Percentiles rank a stretch among this genome's conserved stretches.
These are phyloP conservation scores for Sigmodon hispidus DNA, from an alignment of 2,113 vertebrate species.

Conservation along the genomic window DNA sequence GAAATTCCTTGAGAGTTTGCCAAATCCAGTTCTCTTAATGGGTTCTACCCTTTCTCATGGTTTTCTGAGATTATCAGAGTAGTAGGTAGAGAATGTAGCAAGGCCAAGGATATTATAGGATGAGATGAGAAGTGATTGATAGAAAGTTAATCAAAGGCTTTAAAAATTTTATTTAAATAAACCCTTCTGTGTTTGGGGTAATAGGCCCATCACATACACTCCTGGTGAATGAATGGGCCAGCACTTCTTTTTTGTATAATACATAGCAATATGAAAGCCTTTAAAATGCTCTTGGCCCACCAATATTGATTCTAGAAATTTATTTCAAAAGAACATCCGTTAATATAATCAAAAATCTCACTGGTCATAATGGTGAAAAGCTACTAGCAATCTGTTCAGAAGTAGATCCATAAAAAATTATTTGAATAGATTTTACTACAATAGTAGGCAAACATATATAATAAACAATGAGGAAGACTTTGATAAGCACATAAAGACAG, in stretches of 20 bases:
- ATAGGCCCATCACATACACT: background rate
- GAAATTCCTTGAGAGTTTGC: constrained; percentile 62
- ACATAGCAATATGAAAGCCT: background rate
- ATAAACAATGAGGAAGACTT: constrained; percentile 50
- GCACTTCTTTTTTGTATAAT: constrained; percentile 20
- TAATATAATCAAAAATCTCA: constrained; percentile 51
- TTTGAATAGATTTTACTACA: constrained; percentile 50
- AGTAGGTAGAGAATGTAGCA: constrained; percentile 49
- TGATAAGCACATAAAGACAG: constrained; percentile 10
- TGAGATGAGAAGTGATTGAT: constrained; percentile 30
- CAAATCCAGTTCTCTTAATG: constrained; percentile 38
- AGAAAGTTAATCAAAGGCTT: constrained; percentile 57
- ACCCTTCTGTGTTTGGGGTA: constrained; percentile 15
- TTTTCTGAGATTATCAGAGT: constrained; percentile 50
- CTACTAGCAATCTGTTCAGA: background rate
- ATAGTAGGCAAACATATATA: background rate
- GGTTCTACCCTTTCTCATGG: background rate
- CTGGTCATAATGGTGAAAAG: constrained; percentile 22
- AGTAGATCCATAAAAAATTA: constrained; percentile 5
- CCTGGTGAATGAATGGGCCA: background rate
- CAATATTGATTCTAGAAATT: background rate
- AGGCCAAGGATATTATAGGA: background rate
- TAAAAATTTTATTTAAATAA: constrained; percentile 66
- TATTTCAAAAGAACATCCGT: constrained; percentile 43
- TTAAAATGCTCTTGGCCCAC: constrained; percentile 39